Conservation (phyloP, 2,797 vertebrate genomes). For the Alauda arvensis region DNA sequence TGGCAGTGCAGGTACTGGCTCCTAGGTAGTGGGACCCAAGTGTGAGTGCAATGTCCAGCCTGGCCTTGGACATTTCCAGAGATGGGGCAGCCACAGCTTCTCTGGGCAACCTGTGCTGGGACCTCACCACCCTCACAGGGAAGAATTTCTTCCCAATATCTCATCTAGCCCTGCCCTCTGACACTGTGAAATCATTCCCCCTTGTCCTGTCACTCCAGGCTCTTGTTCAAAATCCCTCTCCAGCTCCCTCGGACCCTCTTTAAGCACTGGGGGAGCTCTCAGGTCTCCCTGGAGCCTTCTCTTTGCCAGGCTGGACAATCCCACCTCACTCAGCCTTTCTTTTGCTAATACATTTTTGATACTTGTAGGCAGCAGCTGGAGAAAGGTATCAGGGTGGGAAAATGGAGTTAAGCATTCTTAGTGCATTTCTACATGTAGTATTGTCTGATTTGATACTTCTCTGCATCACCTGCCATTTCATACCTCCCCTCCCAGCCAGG, state of each 20-base stretch:
- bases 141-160: background rate
- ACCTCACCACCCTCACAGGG: background rate
- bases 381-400: background rate
- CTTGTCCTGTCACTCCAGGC: background rate
- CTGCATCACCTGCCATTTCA: background rate
- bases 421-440: background rate
- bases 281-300: rapidly evolving
- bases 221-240: background rate
- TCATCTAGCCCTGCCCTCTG: too few species aligned
- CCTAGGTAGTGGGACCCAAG: background rate
- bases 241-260: background rate
- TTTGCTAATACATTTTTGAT: background rate
- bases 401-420: background rate
- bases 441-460: background rate
- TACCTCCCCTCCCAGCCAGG: background rate
- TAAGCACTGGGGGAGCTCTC: background rate
- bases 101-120: background rate
- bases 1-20: background rate
- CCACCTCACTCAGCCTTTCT: background rate
- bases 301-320: background rate
- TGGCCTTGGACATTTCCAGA: background rate
- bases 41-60: background rate
- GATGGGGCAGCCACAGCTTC: background rate
- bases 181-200: background rate
- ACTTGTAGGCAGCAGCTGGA: background rate